Conservation (phyloP, 2,113 vertebrate genomes). For the Apodemus speciosus region DNA sequence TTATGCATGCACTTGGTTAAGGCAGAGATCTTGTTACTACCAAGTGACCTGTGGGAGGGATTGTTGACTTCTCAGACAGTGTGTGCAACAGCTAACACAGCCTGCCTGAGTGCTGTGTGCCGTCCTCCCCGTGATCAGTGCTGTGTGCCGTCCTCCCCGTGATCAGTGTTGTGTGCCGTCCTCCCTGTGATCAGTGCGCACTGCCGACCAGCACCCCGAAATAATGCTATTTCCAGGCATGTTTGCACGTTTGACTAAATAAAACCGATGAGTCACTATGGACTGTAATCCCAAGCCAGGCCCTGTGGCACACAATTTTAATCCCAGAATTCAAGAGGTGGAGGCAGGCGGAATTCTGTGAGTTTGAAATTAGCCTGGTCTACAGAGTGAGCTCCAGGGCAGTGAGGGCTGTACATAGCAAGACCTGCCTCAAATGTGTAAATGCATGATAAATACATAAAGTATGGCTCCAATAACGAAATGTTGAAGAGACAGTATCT, state of each 20-base stretch:
- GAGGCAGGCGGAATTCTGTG: not conserved
- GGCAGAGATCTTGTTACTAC: not conserved
- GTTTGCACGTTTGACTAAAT: constrained; percentile 15
- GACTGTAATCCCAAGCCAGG: not conserved
- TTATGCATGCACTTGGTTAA: not conserved
- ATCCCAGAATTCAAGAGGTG: not conserved
- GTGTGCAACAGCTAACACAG: not conserved
- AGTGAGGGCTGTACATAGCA: not conserved
- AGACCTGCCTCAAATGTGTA: not conserved
- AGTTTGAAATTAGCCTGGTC: not conserved
- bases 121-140: not conserved
- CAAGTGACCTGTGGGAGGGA: not conserved
- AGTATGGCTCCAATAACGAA: constrained; percentile 14
- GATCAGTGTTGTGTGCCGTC: not conserved
- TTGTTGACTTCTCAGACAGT: not conserved
- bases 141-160: too few species aligned
- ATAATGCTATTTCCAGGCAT: not conserved
- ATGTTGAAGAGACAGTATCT: not conserved
- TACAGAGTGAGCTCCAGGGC: not conserved
- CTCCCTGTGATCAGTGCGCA: not conserved
- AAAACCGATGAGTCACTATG: constrained; percentile 16
- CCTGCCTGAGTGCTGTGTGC: not conserved
- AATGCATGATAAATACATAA: not conserved
- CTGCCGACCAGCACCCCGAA: not conserved
- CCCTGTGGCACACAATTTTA: not conserved